Evolutionary conservation across 2,113 vertebrate genomes (phyloP), one percentile per base, ranked within the genome.

Genomic region (Tamias sibiricus): DNA sequence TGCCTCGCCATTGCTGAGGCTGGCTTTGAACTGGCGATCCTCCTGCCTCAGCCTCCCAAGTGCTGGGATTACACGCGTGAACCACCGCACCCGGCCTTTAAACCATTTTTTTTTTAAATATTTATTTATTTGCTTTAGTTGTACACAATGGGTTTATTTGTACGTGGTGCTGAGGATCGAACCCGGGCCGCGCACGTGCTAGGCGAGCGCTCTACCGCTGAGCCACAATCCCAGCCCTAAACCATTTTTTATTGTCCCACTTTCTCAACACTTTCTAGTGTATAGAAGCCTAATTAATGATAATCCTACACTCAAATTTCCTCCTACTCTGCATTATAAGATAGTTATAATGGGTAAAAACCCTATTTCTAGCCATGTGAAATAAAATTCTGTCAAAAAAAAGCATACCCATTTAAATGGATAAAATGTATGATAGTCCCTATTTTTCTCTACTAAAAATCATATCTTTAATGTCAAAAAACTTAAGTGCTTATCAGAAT

Each of bases 341-440:
- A 75, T 75, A 90, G 35, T 91, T 68, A 57, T 44, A 87, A 87
- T 42, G n/a, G 12, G 85, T 37, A 94, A 94, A 97, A 95, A 85
- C 10, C 37, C 75, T 30, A n/a, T 32, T 92, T 94, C n/a, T 80
- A 75, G 37, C 16, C 49, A 75, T 32, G 24, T 47, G 32, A 91
- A 92, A 71, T 92, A 84, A 95, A 9, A 94, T 32, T 87, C 32
- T 85, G 84, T 7, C 8, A 17, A 20, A 32, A 75, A 79, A 93
- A 57, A 49, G 12, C 40, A 62, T 7, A 35, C 32, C 49, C n/a
- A n/a, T 44, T 82, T n/a, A 90, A 40, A 66, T 28, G 12, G 30
- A 72, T 81, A 90, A 97, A 93, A 94, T 57, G 79, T 68, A 49
- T n/a, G 6, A 64, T 0, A 72, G 26, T 57, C 35, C 20, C 26